Conservation (phyloP, 2,797 vertebrate species). For the Masticophis lateralis region DNA sequence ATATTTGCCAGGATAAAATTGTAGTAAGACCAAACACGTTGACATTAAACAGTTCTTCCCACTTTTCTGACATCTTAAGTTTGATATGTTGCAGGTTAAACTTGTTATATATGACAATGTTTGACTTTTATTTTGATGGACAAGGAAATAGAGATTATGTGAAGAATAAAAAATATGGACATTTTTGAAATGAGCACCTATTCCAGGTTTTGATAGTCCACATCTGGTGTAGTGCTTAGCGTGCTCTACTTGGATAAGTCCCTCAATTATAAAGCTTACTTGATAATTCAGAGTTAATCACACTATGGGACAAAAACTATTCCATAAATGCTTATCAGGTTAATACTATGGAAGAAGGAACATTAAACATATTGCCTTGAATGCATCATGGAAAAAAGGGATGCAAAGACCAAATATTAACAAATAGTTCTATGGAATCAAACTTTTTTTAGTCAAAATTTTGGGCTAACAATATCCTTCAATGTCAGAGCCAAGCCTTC, state of each 20-base stretch:
- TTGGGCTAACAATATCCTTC: background rate
- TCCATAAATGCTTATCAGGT: background rate
- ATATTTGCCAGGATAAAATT: background rate
- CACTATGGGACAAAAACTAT: background rate
- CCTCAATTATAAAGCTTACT: background rate
- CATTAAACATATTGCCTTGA: background rate
- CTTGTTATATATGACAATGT: background rate
- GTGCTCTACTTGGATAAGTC: background rate
- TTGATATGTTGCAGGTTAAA: background rate
- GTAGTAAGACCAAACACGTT: background rate
- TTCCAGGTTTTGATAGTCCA: background rate
- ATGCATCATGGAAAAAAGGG: background rate
- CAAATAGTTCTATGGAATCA: background rate
- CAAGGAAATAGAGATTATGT: background rate
- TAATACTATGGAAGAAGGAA: background rate
- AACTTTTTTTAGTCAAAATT: background rate
- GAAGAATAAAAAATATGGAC: background rate
- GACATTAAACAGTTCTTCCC: background rate
- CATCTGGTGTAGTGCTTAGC: background rate
- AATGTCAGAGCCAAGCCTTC: background rate
- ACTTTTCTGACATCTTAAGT: background rate
- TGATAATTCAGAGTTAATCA: background rate
- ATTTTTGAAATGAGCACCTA: background rate
- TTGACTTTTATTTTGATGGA: background rate
- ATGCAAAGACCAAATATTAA: background rate